Percentiles rank a stretch among this genome's conserved stretches.
Conservation (phyloP, 2,888 invertebrate genomes). For the Shargacucullia verbasci region DNA sequence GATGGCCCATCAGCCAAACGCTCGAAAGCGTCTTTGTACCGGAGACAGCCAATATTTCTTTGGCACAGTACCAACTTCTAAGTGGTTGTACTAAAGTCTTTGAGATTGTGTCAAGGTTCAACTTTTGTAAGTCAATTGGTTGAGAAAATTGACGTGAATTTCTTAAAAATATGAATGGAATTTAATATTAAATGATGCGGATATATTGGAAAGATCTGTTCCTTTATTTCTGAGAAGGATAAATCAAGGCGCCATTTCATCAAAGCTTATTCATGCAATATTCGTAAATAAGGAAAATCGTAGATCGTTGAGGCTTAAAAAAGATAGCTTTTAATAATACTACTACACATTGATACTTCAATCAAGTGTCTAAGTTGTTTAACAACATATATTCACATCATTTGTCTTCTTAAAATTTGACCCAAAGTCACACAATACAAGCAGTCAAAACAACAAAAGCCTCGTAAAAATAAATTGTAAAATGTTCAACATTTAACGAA, state of each 20-base stretch:
- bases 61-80: slow-evolving; percentile 53
- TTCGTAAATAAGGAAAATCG: too few species aligned
- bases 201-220: too few species aligned
- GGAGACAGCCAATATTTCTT: slow-evolving; percentile 49
- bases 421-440: slow-evolving; percentile 22
- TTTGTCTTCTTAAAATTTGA: slow-evolving; percentile 14
- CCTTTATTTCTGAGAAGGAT: too few species aligned
- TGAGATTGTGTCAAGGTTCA: slow-evolving; percentile 53
- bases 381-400: too few species aligned
- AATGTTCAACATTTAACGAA: slow-evolving; percentile 47
- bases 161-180: background rate
- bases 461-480: slow-evolving; percentile 51
- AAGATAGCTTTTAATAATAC: too few species aligned
- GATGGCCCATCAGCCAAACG: slow-evolving; percentile 33
- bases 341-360: too few species aligned
- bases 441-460: slow-evolving; percentile 34
- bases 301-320: too few species aligned
- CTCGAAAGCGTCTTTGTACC: slow-evolving; percentile 31
- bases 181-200: too few species aligned
- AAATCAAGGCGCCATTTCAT: too few species aligned
- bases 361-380: too few species aligned
- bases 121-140: slow-evolving; percentile 40
- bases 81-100: slow-evolving; percentile 39
- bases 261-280: too few species aligned
- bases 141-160: slow-evolving; percentile 9